Percentiles rank a stretch among this genome's conserved stretches.
These are phyloP conservation scores for Ceratina calcarata DNA, from an alignment of 1,140 invertebrate species.

Conservation along the genomic window DNA sequence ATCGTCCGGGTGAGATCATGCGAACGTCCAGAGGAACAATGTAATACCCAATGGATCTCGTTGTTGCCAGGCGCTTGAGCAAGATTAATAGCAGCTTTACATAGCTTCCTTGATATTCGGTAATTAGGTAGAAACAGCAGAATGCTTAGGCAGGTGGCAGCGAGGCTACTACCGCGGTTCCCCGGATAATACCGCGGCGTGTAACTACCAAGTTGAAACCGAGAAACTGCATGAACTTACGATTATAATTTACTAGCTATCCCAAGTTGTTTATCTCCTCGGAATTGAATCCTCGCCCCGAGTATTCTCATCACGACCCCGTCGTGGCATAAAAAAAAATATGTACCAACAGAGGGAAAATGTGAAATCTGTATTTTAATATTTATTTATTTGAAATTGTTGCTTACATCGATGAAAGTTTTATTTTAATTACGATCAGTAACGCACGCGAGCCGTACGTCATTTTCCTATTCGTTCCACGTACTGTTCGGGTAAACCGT, in stretches of 20 bases:
- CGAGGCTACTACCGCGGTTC: slow-evolving; percentile 18
- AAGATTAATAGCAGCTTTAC: slow-evolving; percentile 61
- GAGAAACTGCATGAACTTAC: slow-evolving; percentile 55
- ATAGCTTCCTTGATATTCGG: slow-evolving; percentile 46
- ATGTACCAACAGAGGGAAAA: too few relatives aligned
- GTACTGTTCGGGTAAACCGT: neutral
- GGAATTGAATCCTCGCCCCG: slow-evolving; percentile 32
- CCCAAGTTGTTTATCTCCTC: slow-evolving; percentile 44
- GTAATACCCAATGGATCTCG: slow-evolving; percentile 21
- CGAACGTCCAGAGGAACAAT: neutral
- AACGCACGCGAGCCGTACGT: too few relatives aligned
- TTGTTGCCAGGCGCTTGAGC: slow-evolving; percentile 21
- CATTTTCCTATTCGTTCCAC: neutral
- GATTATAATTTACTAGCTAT: slow-evolving; percentile 54
- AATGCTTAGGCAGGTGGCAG: slow-evolving; percentile 53
- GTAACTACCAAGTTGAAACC: slow-evolving; percentile 52
- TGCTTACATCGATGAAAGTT: too few relatives aligned
- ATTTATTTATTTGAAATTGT: too few relatives aligned
- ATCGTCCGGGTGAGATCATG: neutral
- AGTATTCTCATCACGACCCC: neutral
- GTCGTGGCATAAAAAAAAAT: too few relatives aligned
- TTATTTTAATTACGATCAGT: too few relatives aligned
- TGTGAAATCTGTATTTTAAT: too few relatives aligned
- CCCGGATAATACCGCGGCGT: slow-evolving; percentile 43
- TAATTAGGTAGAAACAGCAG: slow-evolving; percentile 60